Percentiles rank a stretch among this genome's conserved stretches.
phyloP scores from a whole-genome alignment of 2,797 vertebrate species.

The Luscinia megarhynchos region DNA sequence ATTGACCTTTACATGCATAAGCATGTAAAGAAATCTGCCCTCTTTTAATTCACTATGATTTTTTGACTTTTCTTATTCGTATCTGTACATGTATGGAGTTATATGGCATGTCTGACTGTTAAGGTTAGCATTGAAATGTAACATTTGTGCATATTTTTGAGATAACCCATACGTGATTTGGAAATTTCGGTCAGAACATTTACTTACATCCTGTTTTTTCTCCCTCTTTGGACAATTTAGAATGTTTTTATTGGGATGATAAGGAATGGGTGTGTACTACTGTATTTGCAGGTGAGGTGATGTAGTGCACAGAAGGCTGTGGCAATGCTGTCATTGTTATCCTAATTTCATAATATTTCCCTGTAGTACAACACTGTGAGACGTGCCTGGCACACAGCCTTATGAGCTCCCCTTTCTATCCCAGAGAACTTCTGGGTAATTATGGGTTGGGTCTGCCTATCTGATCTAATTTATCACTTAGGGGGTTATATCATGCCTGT shows the following conservation, averaged over 20 bases:
- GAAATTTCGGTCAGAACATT: background rate
- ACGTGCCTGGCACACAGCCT: conserved; percentile 18
- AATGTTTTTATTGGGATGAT: background rate
- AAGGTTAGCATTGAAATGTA: background rate
- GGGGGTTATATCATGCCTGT: conserved; percentile 38
- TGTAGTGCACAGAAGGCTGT: background rate
- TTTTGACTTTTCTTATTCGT: background rate
- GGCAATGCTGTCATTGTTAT: background rate
- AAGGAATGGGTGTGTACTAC: background rate
- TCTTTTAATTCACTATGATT: background rate
- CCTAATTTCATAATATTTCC: conserved; percentile 18
- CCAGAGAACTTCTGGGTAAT: conserved; percentile 43
- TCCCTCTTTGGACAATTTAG: background rate
- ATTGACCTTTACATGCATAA: background rate
- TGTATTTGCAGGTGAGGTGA: background rate
- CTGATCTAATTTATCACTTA: conserved; percentile 63
- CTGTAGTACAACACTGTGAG: conserved; percentile 10
- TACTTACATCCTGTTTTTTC: background rate
- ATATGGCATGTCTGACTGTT: background rate
- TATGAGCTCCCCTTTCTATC: conserved; percentile 21
- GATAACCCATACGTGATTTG: background rate
- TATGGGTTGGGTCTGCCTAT: conserved; percentile 28
- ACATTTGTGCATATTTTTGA: background rate
- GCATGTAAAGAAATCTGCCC: background rate
- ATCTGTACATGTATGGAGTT: background rate